Evolutionary conservation across 2,797 vertebrate genomes (phyloP).

Genomic region (Sebastes taczanowskii): DNA sequence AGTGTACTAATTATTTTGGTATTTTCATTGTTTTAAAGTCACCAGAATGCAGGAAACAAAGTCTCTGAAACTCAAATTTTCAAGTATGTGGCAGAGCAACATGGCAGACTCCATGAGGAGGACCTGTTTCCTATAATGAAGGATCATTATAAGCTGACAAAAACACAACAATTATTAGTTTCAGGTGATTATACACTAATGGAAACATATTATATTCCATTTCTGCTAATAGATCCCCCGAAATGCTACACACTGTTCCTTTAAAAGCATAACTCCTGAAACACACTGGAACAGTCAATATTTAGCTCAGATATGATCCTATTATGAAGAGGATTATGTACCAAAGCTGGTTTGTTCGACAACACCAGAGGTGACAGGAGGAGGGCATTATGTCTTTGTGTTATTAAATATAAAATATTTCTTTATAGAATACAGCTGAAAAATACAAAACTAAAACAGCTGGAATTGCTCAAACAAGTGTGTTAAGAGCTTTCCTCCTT

Average conservation of each 20-base stretch:
- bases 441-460: not conserved
- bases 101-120: not conserved
- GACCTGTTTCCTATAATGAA: not conserved
- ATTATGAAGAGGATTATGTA: slow-evolving; percentile 10
- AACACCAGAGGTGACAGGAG: not conserved
- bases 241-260: not conserved
- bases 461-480: not conserved
- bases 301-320: slow-evolving; percentile 16
- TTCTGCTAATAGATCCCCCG: not conserved
- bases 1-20: too few relatives aligned
- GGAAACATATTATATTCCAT: not conserved
- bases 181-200: not conserved
- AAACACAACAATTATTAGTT: not conserved
- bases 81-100: too few relatives aligned
- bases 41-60: too few relatives aligned
- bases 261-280: not conserved
- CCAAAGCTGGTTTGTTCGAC: not conserved
- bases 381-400: not conserved
- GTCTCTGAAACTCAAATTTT: too few relatives aligned
- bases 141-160: not conserved
- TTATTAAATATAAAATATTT: not conserved
- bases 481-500: not conserved
- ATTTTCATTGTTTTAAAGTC: too few relatives aligned
- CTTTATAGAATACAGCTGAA: not conserved
- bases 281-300: not conserved